Base-by-base conservation (phyloP, 2,888 invertebrate genomes). In the Onchidella celtica region DNA sequence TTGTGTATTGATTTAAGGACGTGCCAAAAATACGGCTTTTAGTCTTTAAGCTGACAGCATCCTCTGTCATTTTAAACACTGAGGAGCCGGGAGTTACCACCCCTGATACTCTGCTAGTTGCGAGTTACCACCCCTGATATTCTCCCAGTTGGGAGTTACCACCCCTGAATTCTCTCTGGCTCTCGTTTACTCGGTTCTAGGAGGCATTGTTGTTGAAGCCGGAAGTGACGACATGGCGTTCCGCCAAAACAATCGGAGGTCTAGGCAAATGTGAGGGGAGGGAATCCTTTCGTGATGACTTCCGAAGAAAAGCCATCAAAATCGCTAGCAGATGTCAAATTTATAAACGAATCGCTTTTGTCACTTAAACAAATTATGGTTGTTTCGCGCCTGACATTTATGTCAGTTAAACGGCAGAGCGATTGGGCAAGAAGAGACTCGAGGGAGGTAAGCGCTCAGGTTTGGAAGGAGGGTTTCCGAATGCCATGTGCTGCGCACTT, bases 351-450 rank as follows among this genome's bases (percentile, higher is more conserved):
- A 40, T 61, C 74, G 40, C 40, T 83, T 83, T 76, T 63, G 80
- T 76, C 79, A 80, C 76, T 83, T 83, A 83, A 83, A 83, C 83
- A 83, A 80, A 83, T 83, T 83, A 83, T 72, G 47, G 59, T 36
- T 55, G 72, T 57, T 80, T 72, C 75, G 38, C 73, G 21, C 75
- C 65, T 83, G 83, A 76, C 83, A 83, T 83, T 83, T 80, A 72
- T 55, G 76, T 80, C 79, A 77, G 61, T 59, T 76, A 63, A 34
- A 70, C 65, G 69, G 76, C 55, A 57, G 34, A 72, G 83, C 79
- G 34, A 72, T 72, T 72, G 72, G 72, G 59, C 59, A 72, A 72
- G 72, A 55, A 72, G 61, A 21, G 17, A 24, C 27, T 40, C 63
- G 17, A 14, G 61, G 40, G 74, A 75, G 63, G 63, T 27, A 27